phyloP scores from a whole-genome alignment of 1,140 invertebrate genomes.

The Drosophila subpulchrella region DNA sequence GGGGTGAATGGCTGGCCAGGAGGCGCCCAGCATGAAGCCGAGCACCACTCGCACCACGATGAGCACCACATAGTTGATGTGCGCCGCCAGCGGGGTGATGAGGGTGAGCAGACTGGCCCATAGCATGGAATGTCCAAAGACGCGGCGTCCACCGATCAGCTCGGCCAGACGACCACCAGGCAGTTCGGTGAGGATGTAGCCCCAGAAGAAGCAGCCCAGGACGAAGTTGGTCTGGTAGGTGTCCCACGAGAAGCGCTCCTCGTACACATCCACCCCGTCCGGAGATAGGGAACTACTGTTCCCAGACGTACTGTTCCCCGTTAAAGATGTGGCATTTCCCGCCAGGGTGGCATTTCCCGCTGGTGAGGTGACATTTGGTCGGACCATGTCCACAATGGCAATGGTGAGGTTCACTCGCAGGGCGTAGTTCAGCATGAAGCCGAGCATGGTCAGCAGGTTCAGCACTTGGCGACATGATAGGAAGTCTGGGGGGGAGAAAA shows the following conservation, averaged over 20 bases:
- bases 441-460: slow-evolving; percentile 93
- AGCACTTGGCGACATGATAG: slow-evolving; percentile 92
- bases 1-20: slow-evolving; percentile 95
- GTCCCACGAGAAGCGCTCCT: slow-evolving; percentile 88
- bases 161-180: slow-evolving; percentile 94
- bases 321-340: not conserved
- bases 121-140: slow-evolving; percentile 94
- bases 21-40: slow-evolving; percentile 92
- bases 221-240: slow-evolving; percentile 91
- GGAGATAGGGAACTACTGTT: not conserved
- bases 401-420: slow-evolving; percentile 95
- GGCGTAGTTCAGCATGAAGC: slow-evolving; percentile 95
- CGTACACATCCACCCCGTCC: slow-evolving; percentile 52
- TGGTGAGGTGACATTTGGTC: slow-evolving; percentile 77
- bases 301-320: slow-evolving; percentile 65
- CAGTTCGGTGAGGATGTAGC: slow-evolving; percentile 93
- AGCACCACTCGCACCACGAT: slow-evolving; percentile 88
- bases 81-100: slow-evolving; percentile 91
- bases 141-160: slow-evolving; percentile 89
- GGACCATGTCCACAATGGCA: slow-evolving; percentile 94
- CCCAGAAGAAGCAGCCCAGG: slow-evolving; percentile 95
- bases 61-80: slow-evolving; percentile 87
- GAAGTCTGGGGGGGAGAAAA: slow-evolving; percentile 87
- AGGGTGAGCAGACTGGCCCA: slow-evolving; percentile 92
- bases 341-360: slow-evolving; percentile 54